Base-by-base conservation (phyloP, 2,113 vertebrate species). In the Eurypyga helias region DNA sequence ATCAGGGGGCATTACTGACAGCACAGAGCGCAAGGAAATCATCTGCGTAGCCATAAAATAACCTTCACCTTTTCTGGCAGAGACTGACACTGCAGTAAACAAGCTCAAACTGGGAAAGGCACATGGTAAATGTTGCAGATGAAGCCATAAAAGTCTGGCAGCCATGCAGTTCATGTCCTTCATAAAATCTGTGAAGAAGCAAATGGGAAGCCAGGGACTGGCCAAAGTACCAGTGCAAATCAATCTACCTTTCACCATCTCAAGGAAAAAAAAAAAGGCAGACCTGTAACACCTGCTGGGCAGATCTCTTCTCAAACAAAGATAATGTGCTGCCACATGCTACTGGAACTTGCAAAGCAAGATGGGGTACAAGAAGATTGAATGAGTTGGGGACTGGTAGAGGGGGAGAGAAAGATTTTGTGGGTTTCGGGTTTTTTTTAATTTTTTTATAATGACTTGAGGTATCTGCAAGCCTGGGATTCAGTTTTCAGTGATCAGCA, bases 91-190 rank as follows among this genome's bases (percentile, higher is more conserved):
- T 11, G 87, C 94, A 96, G 96, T 91, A 96, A 98, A 97, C 87
- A 96, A 95, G 86, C 88, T 96, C 93, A 95, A 5, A 70, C 94
- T 96, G 90, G 90, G 96, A 91, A 73, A 95, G 92, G 82, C 94
- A 82, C 96, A 67, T 49, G 91, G 93, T 62, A 31, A 69, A 38
- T 26, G 70, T 60, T 95, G 90, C 94, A 97, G 93, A 97, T 97
- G 91, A 98, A 96, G 95, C 87, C 96, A 62, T 97, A 97, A 96
- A 98, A 98, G 90, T 83, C 96, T 98, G 97, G 96, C 93, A 93
- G 91, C 92, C 78, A n/a, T 9, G n/a, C 67, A 66, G 67, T 92
- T 95, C 69, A 21, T 84, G 94, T 94, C 97, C 96, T 95, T 97
- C 96, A 86, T 97, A 97, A 98, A 98, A 98, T 81, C 91, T 97